Conservation (phyloP, 2,888 invertebrate species). For the Cataglyphis altisquamis region DNA sequence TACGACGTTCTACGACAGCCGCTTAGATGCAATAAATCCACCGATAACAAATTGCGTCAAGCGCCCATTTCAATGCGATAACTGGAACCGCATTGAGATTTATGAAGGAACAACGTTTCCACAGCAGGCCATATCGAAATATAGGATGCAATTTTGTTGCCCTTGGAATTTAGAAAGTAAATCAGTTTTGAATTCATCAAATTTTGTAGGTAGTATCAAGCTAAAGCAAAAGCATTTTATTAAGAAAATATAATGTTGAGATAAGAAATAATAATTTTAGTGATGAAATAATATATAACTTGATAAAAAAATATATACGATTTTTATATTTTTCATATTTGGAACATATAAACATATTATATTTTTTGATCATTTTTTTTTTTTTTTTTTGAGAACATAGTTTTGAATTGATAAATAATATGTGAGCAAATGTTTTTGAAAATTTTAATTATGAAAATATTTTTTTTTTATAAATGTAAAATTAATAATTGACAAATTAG, state of each 20-base stretch:
- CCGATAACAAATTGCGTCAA: slow-evolving; percentile 52
- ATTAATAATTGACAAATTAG: not conserved
- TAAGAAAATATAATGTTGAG: not conserved
- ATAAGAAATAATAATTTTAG: not conserved
- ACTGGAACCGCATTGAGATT: slow-evolving; percentile 36
- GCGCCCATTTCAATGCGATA: slow-evolving; percentile 45
- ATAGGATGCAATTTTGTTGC: not conserved
- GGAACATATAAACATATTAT: not conserved
- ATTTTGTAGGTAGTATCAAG: not conserved
- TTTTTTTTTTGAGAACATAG: not conserved
- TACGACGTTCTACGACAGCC: slow-evolving; percentile 37
- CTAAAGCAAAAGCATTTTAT: slow-evolving; percentile 8
- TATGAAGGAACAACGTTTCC: slow-evolving; percentile 27
- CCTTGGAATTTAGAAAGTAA: not conserved
- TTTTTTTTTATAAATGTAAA: not conserved
- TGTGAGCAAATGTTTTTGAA: not conserved
- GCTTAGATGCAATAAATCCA: slow-evolving; percentile 50
- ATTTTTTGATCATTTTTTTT: no score
- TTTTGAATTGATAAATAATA: not conserved
- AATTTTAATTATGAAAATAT: not conserved
- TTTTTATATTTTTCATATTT: not conserved
- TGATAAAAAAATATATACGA: not conserved
- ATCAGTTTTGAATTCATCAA: not conserved
- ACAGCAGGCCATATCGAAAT: not conserved
- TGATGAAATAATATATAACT: not conserved